A percentile compares a stretch with the other conserved stretches of the same genome.
These are phyloP conservation scores for Tenualosa ilisha DNA, from an alignment of 2,797 vertebrate species.

Conservation along the genomic window DNA sequence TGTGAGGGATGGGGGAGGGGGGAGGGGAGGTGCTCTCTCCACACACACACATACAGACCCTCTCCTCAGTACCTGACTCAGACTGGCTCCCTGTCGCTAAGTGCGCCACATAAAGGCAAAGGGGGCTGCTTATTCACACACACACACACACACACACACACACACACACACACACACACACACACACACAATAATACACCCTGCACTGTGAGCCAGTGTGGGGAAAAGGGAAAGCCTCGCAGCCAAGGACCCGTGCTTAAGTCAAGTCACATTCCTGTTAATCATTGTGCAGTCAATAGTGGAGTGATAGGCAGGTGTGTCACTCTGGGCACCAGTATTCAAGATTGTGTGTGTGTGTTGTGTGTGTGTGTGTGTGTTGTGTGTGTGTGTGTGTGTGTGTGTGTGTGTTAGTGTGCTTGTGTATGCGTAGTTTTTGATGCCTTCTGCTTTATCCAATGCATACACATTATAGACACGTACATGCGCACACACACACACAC, in stretches of 20 bases:
- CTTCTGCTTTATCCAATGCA: neutral
- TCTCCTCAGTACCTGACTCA: neutral
- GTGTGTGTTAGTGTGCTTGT: neutral
- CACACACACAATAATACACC: neutral
- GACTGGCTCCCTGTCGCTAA: neutral
- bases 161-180: neutral
- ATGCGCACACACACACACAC: too few species aligned
- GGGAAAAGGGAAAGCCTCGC: neutral
- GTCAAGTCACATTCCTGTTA: conserved; percentile 17
- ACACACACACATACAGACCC: neutral
- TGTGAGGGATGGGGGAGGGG: neutral
- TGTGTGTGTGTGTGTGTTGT: neutral
- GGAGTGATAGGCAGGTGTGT: neutral
- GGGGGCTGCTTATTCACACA: neutral
- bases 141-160: neutral
- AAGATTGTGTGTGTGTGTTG: neutral
- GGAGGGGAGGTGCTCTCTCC: neutral
- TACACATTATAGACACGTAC: too few species aligned
- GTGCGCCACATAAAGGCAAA: neutral
- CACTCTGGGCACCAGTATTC: neutral
- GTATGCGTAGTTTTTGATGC: neutral
- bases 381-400: neutral
- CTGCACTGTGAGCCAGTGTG: neutral
- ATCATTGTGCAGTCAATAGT: neutral
- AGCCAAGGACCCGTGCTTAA: conserved; percentile 1